These are phyloP conservation scores for Yponomeuta malinellus DNA, from an alignment of 2,888 invertebrate species.

Conservation along the genomic window DNA sequence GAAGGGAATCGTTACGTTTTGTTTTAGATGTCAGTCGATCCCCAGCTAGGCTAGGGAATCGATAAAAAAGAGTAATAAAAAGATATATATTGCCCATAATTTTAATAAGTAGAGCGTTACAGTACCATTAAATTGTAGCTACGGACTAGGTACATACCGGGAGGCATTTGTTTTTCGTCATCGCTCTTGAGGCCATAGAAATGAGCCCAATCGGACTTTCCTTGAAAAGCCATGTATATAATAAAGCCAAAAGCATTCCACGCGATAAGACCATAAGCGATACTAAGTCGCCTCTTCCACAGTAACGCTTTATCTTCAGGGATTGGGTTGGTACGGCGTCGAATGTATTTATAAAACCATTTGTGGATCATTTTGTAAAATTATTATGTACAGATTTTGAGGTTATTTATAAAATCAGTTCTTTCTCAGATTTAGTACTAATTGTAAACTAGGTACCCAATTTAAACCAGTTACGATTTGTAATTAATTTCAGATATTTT, in stretches of 20 bases:
- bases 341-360: conserved; percentile 62
- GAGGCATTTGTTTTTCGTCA: conserved; percentile 71
- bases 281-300: conserved; percentile 79
- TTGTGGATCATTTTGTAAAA: conserved; percentile 42
- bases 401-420: conserved; percentile 20
- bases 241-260: conserved; percentile 84
- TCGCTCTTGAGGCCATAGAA: conserved; percentile 79
- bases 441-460: too few relatives aligned
- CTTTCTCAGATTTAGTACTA: conserved; percentile 14
- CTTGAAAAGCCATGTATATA: conserved; percentile 73
- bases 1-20: too few relatives aligned
- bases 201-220: conserved; percentile 81
- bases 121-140: not conserved
- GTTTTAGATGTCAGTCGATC: too few relatives aligned
- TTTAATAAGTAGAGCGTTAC: too few relatives aligned
- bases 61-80: too few relatives aligned
- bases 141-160: conserved; percentile 57
- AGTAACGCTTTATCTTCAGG: conserved; percentile 64
- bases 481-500: too few relatives aligned
- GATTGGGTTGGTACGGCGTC: conserved; percentile 59
- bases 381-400: not conserved
- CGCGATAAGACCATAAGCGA: conserved; percentile 78
- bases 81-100: too few relatives aligned
- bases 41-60: too few relatives aligned
- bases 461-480: too few relatives aligned